A percentile compares a stretch with the other conserved stretches of the same genome.
These are phyloP conservation scores for Busseola fusca DNA, from an alignment of 2,888 invertebrate genomes.

Conservation along the genomic window DNA sequence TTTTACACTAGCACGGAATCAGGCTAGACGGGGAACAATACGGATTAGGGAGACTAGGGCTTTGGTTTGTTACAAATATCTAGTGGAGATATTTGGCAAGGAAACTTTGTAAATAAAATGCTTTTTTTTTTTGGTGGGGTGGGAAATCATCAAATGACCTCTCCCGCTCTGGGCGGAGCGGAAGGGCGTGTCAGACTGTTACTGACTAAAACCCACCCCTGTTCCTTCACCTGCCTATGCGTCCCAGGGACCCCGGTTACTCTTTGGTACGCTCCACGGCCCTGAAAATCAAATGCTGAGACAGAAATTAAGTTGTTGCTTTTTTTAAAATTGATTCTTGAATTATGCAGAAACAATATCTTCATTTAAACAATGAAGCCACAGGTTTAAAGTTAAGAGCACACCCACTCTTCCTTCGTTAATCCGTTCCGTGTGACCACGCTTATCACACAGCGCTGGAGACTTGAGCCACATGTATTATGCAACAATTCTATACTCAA, in stretches of 20 bases:
- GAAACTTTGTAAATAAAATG: not conserved
- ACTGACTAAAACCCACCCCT: too few relatives aligned
- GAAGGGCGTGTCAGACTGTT: too few relatives aligned
- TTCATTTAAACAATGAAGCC: not conserved
- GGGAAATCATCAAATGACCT: too few relatives aligned
- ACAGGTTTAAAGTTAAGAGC: not conserved
- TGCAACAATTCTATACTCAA: constrained; percentile 54
- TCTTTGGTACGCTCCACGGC: too few relatives aligned
- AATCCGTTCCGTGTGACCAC: constrained; percentile 24
- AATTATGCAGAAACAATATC: not conserved
- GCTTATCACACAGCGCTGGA: constrained; percentile 3
- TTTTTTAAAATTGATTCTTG: not conserved
- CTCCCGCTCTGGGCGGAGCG: too few relatives aligned
- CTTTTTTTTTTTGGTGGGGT: too few relatives aligned
- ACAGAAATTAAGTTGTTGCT: not conserved
- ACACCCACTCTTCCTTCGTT: not conserved
- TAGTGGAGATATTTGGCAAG: not conserved
- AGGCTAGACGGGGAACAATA: constrained; percentile 51
- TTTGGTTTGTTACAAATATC: constrained; percentile 21
- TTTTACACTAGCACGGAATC: constrained; percentile 60
- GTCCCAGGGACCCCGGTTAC: too few relatives aligned
- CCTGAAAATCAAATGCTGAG: not conserved
- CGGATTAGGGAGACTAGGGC: constrained; percentile 37
- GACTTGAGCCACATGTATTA: constrained; percentile 41
- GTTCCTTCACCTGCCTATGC: too few relatives aligned